Percentiles rank a stretch among this genome's conserved stretches.
Evolutionary conservation across 35 echinoderm and acorn worm genomes (phyloP).

Genomic region (Amphiura filiformis): DNA sequence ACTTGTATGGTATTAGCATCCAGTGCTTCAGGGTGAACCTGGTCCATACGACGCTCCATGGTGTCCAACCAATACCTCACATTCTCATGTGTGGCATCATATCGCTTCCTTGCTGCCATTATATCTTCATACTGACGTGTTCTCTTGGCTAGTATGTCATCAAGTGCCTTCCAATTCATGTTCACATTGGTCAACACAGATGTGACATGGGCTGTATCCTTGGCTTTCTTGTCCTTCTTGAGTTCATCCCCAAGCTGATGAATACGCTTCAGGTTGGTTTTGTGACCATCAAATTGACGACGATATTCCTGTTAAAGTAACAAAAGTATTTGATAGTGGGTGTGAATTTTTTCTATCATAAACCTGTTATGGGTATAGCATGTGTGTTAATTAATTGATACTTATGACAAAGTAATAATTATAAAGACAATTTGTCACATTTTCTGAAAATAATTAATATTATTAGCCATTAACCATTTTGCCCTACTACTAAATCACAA

Average conservation of each 20-base stretch:
- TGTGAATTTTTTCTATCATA: no score
- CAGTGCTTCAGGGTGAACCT: constrained; percentile 61
- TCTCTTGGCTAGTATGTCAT: constrained; percentile 80
- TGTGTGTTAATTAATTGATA: no score
- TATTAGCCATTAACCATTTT: no score
- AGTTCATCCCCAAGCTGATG: constrained; percentile 86
- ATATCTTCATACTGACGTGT: constrained; percentile 64
- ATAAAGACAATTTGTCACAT: no score
- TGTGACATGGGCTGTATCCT: constrained; percentile 82
- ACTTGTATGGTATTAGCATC: constrained; percentile 79
- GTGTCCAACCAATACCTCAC: constrained; percentile 85
- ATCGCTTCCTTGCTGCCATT: constrained; percentile 44
- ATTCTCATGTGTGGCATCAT: constrained; percentile 64
- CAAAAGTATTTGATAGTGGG: no score
- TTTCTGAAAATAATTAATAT: no score
- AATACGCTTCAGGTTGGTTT: constrained; percentile 56
- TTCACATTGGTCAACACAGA: constrained; percentile 79
- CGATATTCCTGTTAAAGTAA: constrained; percentile 52
- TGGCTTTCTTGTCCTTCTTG: constrained; percentile 86
- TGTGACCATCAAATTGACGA: constrained; percentile 58
- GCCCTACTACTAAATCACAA: no score
- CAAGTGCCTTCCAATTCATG: constrained; percentile 90
- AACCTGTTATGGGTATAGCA: no score
- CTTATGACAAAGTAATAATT: no score
- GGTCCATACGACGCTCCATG: constrained; percentile 66